Conservation (phyloP, 1,140 invertebrate genomes). For the Pseudomyrmex pallidus region DNA sequence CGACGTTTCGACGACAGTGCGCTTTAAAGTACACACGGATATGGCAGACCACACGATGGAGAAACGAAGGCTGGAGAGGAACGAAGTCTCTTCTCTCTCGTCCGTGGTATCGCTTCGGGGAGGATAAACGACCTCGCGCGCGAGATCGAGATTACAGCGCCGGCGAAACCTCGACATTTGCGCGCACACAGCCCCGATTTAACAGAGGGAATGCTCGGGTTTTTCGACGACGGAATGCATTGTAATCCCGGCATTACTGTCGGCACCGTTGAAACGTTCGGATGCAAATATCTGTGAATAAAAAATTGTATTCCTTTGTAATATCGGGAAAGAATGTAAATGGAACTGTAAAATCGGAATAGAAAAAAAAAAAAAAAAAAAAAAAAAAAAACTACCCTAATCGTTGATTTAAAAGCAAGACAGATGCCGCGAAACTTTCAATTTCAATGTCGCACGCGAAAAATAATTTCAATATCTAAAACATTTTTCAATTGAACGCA, state of each 20-base stretch:
- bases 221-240: conserved; percentile 41
- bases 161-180: conserved; percentile 68
- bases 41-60: conserved; percentile 45
- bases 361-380: not conserved
- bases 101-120: conserved; percentile 61
- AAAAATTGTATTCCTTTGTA: conserved; percentile 3
- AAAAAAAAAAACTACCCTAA: not conserved
- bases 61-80: conserved; percentile 52
- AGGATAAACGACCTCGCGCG: conserved; percentile 71
- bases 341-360: not conserved
- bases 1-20: not conserved
- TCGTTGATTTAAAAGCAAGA: not conserved
- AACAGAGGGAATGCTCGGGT: conserved; percentile 54
- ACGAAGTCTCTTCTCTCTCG: conserved; percentile 46
- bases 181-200: conserved; percentile 65
- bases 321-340: not conserved
- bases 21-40: conserved; percentile 17
- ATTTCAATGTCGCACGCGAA: not conserved
- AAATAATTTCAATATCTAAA: not conserved
- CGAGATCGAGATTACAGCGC: conserved; percentile 71
- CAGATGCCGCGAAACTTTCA: not conserved
- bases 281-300: conserved; percentile 4
- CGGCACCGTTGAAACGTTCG: conserved; percentile 2
- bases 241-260: conserved; percentile 17
- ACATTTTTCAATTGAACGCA: not conserved